Base-by-base conservation (phyloP, 1,140 invertebrate species). In the Drosophila pruinosa region DNA sequence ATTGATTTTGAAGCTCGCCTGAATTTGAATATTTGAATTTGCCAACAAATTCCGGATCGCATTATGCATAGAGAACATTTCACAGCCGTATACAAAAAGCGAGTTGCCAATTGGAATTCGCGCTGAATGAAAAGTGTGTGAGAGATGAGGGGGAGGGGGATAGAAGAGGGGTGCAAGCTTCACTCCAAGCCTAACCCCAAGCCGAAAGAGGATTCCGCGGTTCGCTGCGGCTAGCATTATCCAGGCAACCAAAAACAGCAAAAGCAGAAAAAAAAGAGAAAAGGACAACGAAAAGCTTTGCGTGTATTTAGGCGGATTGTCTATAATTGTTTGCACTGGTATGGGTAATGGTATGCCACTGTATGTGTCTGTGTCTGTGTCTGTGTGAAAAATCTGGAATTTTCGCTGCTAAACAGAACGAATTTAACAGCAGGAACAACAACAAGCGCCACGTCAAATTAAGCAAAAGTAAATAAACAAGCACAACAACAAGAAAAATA, bases 401-500 rank as follows among this genome's bases (percentile, higher is more conserved):
- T 57, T 67, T 48, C 39, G 17, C 17, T 41, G n/a, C 26, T 34
- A 39, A 14, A 38, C 5, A 41, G 47, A 39, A 36, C n/a, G 39
- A 61, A 67, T 72, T 67, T 43, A 75, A 68, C 48, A 59, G 43
- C 39, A 71, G 52, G 26, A 43, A 12, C 41, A 45, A 45, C 41
- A 45, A 24, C 26, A 54, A 31, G 50, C 52, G 70, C 36, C 38
- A 19, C 22, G 57, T 43, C 65, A 83, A 83, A 78, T 83, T 78
- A 69, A 64, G 79, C 75, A 69, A 72, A 78, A 75, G 61, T 69
- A 83, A 83, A 78, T 75, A 69, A 83, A 78, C 71, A 83, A 53
- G 14, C 6, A 14, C 26, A 26, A 6, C 31, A 12, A 34, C 10
- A 31, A 53, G 21, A 38, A 36, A 38, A 22, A 24, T 34, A 41